Conservation (phyloP, 2,888 invertebrate species). For the Brenthis daphne region DNA sequence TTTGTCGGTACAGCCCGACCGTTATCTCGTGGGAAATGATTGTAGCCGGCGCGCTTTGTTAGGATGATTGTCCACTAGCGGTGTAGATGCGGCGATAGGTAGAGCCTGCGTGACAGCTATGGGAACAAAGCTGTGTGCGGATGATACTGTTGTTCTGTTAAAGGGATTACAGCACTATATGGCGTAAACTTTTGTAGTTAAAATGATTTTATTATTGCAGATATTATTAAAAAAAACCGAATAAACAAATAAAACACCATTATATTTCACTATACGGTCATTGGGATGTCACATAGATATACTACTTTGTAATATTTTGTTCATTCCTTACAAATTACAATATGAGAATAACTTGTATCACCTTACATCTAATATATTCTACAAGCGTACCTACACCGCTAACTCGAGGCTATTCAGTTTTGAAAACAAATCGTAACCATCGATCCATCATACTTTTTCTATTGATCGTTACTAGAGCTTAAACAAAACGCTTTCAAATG, state of each 20-base stretch:
- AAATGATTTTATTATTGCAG: not conserved
- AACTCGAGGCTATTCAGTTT: slow-evolving; percentile 72
- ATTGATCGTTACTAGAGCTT: slow-evolving; percentile 69
- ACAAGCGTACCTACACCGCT: slow-evolving; percentile 62
- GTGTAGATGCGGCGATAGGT: slow-evolving; percentile 78
- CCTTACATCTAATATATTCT: slow-evolving; percentile 65
- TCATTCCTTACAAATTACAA: slow-evolving; percentile 17
- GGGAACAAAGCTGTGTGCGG: slow-evolving; percentile 70
- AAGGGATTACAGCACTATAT: slow-evolving; percentile 5
- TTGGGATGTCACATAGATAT: not conserved
- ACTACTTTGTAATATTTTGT: slow-evolving; percentile 20
- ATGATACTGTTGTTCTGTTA: slow-evolving; percentile 56
- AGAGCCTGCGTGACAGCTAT: slow-evolving; percentile 71
- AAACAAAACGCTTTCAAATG: slow-evolving; percentile 80
- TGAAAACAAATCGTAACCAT: slow-evolving; percentile 76
- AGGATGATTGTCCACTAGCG: slow-evolving; percentile 80
- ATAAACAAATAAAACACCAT: no score
- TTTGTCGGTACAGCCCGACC: slow-evolving; percentile 72
- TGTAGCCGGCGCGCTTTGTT: slow-evolving; percentile 78
- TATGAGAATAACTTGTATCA: slow-evolving; percentile 19
- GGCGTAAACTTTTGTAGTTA: not conserved
- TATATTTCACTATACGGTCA: not conserved
- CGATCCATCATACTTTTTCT: slow-evolving; percentile 79
- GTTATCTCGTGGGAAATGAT: slow-evolving; percentile 82
- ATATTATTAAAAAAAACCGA: not conserved